Base-by-base conservation (phyloP, 2,113 vertebrate genomes). In the Origma solitaria region DNA sequence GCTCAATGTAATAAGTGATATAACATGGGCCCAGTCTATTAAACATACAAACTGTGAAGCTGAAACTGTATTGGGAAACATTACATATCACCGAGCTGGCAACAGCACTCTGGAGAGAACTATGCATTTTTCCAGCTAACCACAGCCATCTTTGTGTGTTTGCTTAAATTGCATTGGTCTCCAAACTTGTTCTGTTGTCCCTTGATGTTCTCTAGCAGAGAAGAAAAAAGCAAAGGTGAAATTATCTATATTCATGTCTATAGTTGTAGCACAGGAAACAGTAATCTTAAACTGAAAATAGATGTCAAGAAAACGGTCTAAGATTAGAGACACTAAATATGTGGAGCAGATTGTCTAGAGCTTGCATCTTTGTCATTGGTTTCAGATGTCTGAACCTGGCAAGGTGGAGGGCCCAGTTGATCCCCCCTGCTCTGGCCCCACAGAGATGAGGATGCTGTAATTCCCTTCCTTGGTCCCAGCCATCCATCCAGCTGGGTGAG, bases 401-500 rank as follows among this genome's bases (percentile, higher is more conserved):
- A 64, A 64, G 25, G 11, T n/a, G 33, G 24, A 57, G 10, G 27
- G 25, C 12, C 28, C 31, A 82, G 10, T 8, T 70, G 28, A 66
- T 30, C 4, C 10, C 1, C 19, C 27, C 11, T 86, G 16, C 51
- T 71, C 37, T 60, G 42, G 14, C 2, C 10, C 15, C 19, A 65
- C 24, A 31, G 62, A 35, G 9, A 2, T 3, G 2, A 73, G 60
- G 11, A 35, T 65, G 12, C 7, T 28, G 4, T 24, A 72, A 5
- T 15, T 24, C 13, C 10, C 18, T 42, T 31, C 6, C 37, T 5
- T 11, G 16, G 19, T 42, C 16, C 37, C 60, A 77, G 10, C 8
- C 12, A 25, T 15, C 33, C 2, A 0, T 23, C 31, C 0, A 0
- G 13, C 28, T 50, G 27, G 13, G 35, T 11, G 33, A n/a, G 2